Evolutionary conservation across 2,797 vertebrate species (phyloP).

Genomic region (Halcyon leucocephala): DNA sequence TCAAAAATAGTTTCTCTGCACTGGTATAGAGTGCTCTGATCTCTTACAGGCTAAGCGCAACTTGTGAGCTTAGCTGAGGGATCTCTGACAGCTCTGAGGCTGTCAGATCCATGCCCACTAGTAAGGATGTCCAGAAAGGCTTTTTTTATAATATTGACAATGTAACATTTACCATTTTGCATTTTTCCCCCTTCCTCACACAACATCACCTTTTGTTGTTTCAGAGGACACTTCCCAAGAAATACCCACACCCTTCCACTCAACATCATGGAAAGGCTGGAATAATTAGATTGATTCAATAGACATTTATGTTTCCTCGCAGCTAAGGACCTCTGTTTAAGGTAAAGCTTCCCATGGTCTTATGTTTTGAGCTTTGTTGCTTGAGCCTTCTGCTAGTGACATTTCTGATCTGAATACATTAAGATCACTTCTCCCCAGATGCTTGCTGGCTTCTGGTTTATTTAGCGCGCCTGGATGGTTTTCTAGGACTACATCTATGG

Average conservation of each 20-base stretch:
- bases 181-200: not conserved
- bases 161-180: not conserved
- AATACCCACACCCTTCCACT: not conserved
- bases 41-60: not conserved
- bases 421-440: conserved; percentile 50
- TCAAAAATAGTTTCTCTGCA: not conserved
- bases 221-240: not conserved
- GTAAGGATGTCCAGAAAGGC: not conserved
- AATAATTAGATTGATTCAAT: not conserved
- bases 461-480: conserved; percentile 53
- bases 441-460: conserved; percentile 43
- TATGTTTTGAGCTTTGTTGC: not conserved
- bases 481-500: conserved; percentile 66
- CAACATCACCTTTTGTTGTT: fast-evolving
- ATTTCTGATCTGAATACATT: conserved; percentile 43
- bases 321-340: conserved; percentile 16
- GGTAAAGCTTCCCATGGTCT: not conserved
- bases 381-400: conserved; percentile 14
- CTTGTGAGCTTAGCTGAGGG: too few relatives aligned
- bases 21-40: not conserved
- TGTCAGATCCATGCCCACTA: not conserved
- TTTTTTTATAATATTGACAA: not conserved
- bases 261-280: not conserved
- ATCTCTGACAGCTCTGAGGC: too few relatives aligned
- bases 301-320: not conserved